Evolutionary conservation across 2,797 vertebrate species (phyloP).

Genomic region (Epinephelus awoara): DNA sequence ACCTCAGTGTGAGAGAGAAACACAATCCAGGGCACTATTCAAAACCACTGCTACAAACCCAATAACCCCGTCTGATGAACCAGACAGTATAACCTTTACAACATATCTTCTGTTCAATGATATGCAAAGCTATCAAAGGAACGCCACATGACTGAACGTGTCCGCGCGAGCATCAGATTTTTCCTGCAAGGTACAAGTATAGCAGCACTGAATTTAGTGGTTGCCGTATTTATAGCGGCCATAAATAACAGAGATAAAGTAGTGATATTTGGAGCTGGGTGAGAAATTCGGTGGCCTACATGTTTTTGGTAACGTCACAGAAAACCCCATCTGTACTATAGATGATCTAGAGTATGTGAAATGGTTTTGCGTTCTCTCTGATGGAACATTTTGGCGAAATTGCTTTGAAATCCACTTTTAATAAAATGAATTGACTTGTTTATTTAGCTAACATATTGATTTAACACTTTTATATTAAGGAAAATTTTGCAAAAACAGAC

Average conservation of each 20-base stretch:
- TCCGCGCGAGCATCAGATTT: neutral
- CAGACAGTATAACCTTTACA: neutral
- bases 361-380: too few relatives aligned
- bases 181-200: neutral
- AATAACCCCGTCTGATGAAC: neutral
- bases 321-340: neutral
- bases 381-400: neutral
- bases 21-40: neutral
- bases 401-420: neutral
- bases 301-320: neutral
- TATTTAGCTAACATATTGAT: neutral
- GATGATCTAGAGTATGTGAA: neutral
- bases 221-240: conserved; percentile 9
- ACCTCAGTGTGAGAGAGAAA: neutral
- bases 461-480: neutral
- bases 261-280: neutral
- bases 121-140: neutral
- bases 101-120: neutral
- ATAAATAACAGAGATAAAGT: conserved; percentile 15
- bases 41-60: neutral
- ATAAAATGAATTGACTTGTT: neutral
- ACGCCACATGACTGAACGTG: neutral
- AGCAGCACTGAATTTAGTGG: neutral
- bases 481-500: neutral
- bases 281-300: neutral